Evolutionary conservation across 2,797 vertebrate genomes (phyloP).

Genomic region (Yasuhikotakia modesta): DNA sequence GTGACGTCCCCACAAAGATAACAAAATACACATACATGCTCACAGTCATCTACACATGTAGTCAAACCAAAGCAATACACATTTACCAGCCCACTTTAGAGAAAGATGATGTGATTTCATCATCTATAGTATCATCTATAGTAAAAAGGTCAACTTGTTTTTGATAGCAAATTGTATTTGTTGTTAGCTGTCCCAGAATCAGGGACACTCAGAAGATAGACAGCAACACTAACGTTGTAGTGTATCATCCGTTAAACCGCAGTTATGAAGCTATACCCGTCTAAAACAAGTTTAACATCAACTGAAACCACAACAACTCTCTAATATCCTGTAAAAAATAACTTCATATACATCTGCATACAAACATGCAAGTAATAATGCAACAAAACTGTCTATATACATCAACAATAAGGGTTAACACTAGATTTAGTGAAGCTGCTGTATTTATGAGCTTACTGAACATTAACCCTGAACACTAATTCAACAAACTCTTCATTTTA

Average conservation of each 20-base stretch:
- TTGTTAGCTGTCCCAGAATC: slow-evolving; percentile 12
- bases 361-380: slow-evolving; percentile 10
- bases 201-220: slow-evolving; percentile 22
- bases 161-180: slow-evolving; percentile 19
- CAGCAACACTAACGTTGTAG: no score
- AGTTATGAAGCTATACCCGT: not conserved
- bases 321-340: slow-evolving; percentile 27
- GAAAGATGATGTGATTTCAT: slow-evolving; percentile 20
- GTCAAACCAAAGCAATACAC: slow-evolving; percentile 50
- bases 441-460: slow-evolving; percentile 31
- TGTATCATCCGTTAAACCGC: not conserved
- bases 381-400: slow-evolving; percentile 16
- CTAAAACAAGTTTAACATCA: not conserved
- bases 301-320: not conserved
- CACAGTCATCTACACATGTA: slow-evolving; percentile 28
- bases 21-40: not conserved
- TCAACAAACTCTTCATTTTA: slow-evolving; percentile 16
- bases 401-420: not conserved
- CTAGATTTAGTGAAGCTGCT: slow-evolving; percentile 32
- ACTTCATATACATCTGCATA: slow-evolving; percentile 11
- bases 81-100: slow-evolving; percentile 29
- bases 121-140: not conserved
- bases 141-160: slow-evolving; percentile 10
- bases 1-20: slow-evolving; percentile 4
- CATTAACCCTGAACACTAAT: slow-evolving; percentile 25